A percentile compares a stretch with the other conserved stretches of the same genome.
Evolutionary conservation across 2,113 vertebrate species (phyloP).

Genomic region (Phocoena phocoena): DNA sequence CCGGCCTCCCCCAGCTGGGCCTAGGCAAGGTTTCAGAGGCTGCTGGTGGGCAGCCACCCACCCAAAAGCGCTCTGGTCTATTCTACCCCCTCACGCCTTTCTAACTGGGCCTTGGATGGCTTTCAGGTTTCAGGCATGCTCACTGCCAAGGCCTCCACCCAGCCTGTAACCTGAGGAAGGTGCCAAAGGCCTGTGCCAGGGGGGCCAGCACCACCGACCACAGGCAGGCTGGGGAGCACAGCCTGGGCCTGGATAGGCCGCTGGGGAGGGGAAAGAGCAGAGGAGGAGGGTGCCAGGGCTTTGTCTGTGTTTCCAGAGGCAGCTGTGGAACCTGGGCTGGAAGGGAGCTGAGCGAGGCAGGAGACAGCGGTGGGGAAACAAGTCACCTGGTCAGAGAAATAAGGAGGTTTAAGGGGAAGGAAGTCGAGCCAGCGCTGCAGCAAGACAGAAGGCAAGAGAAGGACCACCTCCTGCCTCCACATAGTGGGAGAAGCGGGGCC

Average conservation of each 20-base stretch:
- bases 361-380: neutral
- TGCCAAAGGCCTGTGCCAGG: neutral
- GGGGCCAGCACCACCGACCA: rapidly evolving
- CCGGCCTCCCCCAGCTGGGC: neutral
- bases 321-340: neutral
- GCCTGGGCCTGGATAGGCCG: neutral
- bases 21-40: conserved; percentile 32
- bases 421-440: neutral
- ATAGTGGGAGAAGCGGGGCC: neutral
- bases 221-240: neutral
- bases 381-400: neutral
- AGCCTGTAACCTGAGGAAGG: neutral
- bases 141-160: neutral
- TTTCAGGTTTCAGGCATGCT: neutral
- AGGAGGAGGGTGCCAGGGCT: neutral
- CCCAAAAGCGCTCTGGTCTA: neutral
- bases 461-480: neutral
- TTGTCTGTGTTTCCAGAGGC: neutral
- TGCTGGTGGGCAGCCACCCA: neutral
- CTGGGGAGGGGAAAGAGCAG: neutral
- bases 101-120: neutral
- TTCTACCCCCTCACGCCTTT: neutral
- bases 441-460: too few species aligned
- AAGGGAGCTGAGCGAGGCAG: neutral
- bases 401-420: neutral